These are phyloP conservation scores for Oxytorus armatus DNA, from an alignment of 2,888 invertebrate species.

Conservation along the genomic window DNA sequence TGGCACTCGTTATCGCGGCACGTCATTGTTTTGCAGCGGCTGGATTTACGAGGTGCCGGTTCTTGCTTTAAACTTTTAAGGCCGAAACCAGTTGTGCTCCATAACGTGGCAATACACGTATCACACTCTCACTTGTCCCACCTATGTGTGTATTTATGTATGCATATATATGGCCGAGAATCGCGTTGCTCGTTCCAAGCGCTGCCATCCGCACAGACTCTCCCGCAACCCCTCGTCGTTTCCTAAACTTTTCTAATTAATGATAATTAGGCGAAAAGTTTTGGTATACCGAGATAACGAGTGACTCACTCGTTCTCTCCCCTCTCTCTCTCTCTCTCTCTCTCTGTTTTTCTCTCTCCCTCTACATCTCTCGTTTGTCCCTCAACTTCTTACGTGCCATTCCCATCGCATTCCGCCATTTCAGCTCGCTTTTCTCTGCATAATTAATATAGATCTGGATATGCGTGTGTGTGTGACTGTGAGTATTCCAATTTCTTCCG, in stretches of 20 bases:
- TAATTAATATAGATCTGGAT: not conserved
- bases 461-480: not conserved
- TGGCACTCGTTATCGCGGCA: constrained; percentile 64
- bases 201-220: constrained; percentile 32
- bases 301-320: constrained; percentile 60
- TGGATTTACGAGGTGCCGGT: constrained; percentile 69
- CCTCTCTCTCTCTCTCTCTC: constrained; percentile 23
- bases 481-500: not conserved
- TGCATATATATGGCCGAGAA: too few species aligned
- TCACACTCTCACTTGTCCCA: constrained; percentile 13
- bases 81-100: constrained; percentile 57
- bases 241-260: constrained; percentile 83
- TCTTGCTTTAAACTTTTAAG: constrained; percentile 75
- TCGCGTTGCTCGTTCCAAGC: constrained; percentile 63
- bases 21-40: constrained; percentile 73
- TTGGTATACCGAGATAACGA: constrained; percentile 80
- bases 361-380: constrained; percentile 54
- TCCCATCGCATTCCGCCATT: constrained; percentile 20
- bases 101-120: constrained; percentile 46
- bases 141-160: constrained; percentile 6
- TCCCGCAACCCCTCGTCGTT: constrained; percentile 43
- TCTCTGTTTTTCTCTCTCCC: constrained; percentile 31
- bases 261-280: constrained; percentile 81
- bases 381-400: constrained; percentile 48
- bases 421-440: constrained; percentile 10